Evolutionary conservation across 2,797 vertebrate genomes (phyloP).

Genomic region (Myripristis murdjan): DNA sequence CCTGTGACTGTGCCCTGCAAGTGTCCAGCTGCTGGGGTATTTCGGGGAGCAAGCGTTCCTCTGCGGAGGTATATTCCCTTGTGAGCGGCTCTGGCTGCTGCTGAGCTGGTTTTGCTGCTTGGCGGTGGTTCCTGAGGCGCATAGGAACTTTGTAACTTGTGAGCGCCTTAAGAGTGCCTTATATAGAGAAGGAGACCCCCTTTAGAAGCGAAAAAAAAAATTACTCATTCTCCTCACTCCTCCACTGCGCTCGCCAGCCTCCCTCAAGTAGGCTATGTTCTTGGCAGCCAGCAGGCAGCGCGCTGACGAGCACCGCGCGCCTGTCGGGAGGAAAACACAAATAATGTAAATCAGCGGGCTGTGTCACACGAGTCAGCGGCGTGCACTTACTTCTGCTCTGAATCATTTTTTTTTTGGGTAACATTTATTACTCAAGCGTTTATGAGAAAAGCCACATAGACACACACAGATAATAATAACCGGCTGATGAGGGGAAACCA

Average conservation of each 20-base stretch:
- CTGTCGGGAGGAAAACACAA: conserved; percentile 55
- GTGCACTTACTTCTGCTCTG: not conserved
- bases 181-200: conserved; percentile 86
- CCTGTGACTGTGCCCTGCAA: conserved; percentile 45
- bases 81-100: conserved; percentile 47
- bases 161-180: conserved; percentile 76
- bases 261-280: conserved; percentile 70
- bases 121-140: conserved; percentile 64
- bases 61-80: conserved; percentile 65
- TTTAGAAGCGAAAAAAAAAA: conserved; percentile 59
- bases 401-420: conserved; percentile 12
- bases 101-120: conserved; percentile 54
- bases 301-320: conserved; percentile 65
- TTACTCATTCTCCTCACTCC: conserved; percentile 62
- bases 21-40: conserved; percentile 39
- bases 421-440: conserved; percentile 9
- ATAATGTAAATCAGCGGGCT: conserved; percentile 59
- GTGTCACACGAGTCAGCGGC: conserved; percentile 34
- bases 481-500: too few relatives aligned
- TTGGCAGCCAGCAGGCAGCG: conserved; percentile 65
- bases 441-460: not conserved
- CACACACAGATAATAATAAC: too few relatives aligned
- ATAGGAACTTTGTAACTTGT: conserved; percentile 61
- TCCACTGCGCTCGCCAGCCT: conserved; percentile 51
- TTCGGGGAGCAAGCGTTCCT: conserved; percentile 6